These are phyloP conservation scores for Baryphthengus martii DNA, from an alignment of 2,113 vertebrate species.

Conservation along the genomic window DNA sequence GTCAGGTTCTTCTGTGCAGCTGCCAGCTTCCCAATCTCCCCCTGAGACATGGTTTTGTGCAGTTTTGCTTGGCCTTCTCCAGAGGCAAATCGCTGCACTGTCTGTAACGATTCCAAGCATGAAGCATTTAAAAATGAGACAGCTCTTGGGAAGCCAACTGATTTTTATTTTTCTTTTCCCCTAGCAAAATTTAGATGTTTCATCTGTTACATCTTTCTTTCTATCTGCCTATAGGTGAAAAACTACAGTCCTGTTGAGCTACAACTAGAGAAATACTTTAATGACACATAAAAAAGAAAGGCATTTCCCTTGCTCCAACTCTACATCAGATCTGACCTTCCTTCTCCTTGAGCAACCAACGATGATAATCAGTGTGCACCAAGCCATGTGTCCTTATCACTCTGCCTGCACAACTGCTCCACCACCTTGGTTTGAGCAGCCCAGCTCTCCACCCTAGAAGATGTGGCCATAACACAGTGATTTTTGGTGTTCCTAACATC, in stretches of 20 bases:
- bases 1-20: conserved; percentile 78
- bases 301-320: neutral
- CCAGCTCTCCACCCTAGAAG: neutral
- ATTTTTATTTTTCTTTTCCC: neutral
- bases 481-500: neutral
- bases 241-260: neutral
- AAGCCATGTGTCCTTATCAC: neutral
- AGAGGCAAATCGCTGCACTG: conserved; percentile 73
- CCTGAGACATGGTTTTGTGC: conserved; percentile 91
- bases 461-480: neutral
- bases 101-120: conserved; percentile 66
- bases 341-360: neutral
- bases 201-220: neutral
- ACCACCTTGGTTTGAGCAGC: neutral
- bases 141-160: neutral
- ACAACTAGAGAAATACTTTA: neutral
- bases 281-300: neutral
- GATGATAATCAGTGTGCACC: neutral
- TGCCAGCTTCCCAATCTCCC: conserved; percentile 83
- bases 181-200: neutral
- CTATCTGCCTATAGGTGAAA: neutral
- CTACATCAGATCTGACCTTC: neutral
- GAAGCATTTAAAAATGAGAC: conserved; percentile 10
- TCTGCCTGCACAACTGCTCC: neutral
- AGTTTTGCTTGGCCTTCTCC: conserved; percentile 79